These are phyloP conservation scores for Melinaea marsaeus DNA, from an alignment of 2,888 invertebrate genomes.

Conservation along the genomic window DNA sequence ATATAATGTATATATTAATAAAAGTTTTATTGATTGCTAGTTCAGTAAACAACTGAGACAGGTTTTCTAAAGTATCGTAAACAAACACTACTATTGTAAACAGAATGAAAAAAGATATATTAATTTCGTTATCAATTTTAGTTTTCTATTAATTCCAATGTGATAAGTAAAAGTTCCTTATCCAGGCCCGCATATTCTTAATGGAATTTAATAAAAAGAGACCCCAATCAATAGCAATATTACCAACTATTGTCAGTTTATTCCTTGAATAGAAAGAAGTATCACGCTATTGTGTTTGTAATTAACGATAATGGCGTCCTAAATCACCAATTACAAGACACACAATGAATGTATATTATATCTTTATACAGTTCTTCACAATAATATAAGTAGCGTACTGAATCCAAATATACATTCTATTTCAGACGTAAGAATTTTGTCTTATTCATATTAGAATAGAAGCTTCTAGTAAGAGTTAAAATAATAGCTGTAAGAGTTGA, in stretches of 20 bases:
- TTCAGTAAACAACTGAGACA: too few species aligned
- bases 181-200: slow-evolving; percentile 58
- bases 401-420: too few species aligned
- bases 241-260: slow-evolving; percentile 49
- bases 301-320: not conserved
- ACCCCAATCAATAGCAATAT: slow-evolving; percentile 45
- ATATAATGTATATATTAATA: too few species aligned
- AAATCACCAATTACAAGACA: slow-evolving; percentile 2
- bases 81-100: not conserved
- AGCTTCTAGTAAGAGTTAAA: too few species aligned
- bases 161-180: slow-evolving; percentile 19
- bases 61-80: too few species aligned
- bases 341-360: not conserved
- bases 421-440: too few species aligned
- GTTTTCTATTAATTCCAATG: not conserved
- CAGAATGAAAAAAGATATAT: not conserved
- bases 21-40: too few species aligned
- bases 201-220: slow-evolving; percentile 67
- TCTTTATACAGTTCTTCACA: not conserved
- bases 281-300: slow-evolving; percentile 44
- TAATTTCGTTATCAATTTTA: not conserved
- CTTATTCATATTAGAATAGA: too few species aligned
- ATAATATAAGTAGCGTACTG: too few species aligned
- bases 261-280: slow-evolving; percentile 45
- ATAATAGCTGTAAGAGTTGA: too few species aligned